Base-by-base conservation (phyloP, 2,888 invertebrate genomes). In the Achlya flavicornis region DNA sequence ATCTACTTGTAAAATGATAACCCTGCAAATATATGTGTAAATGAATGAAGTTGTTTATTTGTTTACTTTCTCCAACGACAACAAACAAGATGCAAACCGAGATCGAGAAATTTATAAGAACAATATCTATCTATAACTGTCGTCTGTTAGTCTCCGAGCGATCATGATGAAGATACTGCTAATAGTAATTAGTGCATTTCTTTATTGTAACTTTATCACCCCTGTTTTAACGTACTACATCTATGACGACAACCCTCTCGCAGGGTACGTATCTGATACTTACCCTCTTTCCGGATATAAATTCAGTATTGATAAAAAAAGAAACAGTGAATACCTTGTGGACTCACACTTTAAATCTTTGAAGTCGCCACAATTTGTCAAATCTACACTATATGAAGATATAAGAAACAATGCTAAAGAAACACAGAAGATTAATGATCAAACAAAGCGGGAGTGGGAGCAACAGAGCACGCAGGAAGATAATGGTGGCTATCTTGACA, bases 291-390 rank as follows among this genome's bases (percentile, higher is more conserved):
- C 70, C 12, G 77, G 73, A 32, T 63, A 75, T 12, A 78, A 72
- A 4, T 70, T 68, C 5, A 63, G 76, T 12, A 79, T 80, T 32
- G 78, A 78, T 63, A 64, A 74, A 2, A 73, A 73, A 33, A 79
- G 77, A 63, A 65, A 74, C 2, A 74, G 80, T 33, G 83, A 86
- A 35, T 79, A 78, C 33, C 73, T 79, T 0, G 73, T 86, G 1
- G 84, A 87, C 63, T 78, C 85, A 0, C 85, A 87, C 62, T 88
- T 87, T 61, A 83, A 77, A 70, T 69, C 85, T 0, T 70, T 72
- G 63, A 87, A 84, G 71, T 68, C 62, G 83, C 73, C 59, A 4
- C 64, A 10, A 41, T 35, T 57, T 33, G 61, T 10, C 62, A 64
- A 53, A 1, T 8, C 53, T 57, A 59, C 32, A 60, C 58, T 33